Base-by-base conservation (phyloP, 1,140 invertebrate genomes). In the Macrobrachium rosenbergii region DNA sequence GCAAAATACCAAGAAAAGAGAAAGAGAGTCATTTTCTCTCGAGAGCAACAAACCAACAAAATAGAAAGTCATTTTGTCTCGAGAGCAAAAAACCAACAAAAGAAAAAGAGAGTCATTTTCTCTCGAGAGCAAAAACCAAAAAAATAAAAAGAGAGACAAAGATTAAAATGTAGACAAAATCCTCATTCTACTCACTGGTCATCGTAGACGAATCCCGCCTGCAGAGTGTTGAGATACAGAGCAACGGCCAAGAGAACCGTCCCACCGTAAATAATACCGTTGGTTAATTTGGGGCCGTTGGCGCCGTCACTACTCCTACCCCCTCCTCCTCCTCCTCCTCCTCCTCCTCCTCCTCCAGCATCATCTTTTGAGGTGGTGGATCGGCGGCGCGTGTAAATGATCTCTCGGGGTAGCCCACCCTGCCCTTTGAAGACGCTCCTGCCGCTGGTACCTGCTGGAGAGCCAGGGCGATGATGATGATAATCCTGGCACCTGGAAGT, bases 171-270 rank as follows among this genome's bases (percentile, higher is more conserved):
- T n/a, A n/a, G 7, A 52, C 52, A 52, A 52, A 52, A 37, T 37
- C 52, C 6, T 52, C 52, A 52, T 52, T 58, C 0, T 77, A 88
- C 88, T 88, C 79, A 88, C 88, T 84, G 83, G 88, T 88, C 87
- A 84, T 88, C 88, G 69, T 88, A 88, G 82, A 88, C 88, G 52
- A 88, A 88, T 76, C 88, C 88, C 14, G 88, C 88, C 45, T 84
- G 88, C 2, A 84, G 88, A 0, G 88, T 88, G 82, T 88, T 88
- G 63, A 88, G 82, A 67, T 88, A 88, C 37, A 88, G 82, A 0
- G 84, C 64, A 0, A 88, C 63, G 8, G 88, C 78, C 7, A 88
- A 77, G 43, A 88, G 78, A 2, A 88, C 82, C 43, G 88, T 82
- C 16, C 73, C 77, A 76, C 84, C 84, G 79, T 81, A 87, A 16